A percentile compares a stretch with the other conserved stretches of the same genome.
These are phyloP conservation scores for Homalodisca vitripennis DNA, from an alignment of 1,140 invertebrate species.

Conservation along the genomic window DNA sequence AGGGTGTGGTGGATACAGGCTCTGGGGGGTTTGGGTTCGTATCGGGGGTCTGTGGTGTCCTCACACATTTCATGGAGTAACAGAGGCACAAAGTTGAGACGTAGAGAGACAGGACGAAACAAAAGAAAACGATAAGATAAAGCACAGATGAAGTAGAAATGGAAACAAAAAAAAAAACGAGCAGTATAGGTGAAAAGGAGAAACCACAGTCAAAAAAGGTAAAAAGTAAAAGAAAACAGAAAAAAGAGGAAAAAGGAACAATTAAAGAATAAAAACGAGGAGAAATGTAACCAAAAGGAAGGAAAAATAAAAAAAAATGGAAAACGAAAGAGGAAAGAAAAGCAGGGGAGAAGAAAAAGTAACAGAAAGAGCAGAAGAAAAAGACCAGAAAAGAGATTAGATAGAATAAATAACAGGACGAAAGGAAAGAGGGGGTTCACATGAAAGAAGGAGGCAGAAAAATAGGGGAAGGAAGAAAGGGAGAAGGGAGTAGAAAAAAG, in stretches of 20 bases:
- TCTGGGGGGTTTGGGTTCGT: too few relatives aligned
- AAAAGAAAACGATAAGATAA: too few relatives aligned
- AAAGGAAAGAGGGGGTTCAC: neutral
- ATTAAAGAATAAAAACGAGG: neutral
- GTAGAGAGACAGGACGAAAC: too few relatives aligned
- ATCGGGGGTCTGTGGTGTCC: too few relatives aligned
- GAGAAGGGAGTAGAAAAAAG: neutral
- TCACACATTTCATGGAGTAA: too few relatives aligned
- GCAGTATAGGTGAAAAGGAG: neutral
- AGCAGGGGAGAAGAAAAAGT: neutral
- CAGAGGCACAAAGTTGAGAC: too few relatives aligned
- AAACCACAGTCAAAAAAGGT: neutral
- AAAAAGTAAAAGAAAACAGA: neutral
- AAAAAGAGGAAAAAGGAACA: conserved; percentile 5
- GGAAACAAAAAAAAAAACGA: neutral
- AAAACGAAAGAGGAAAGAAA: neutral
- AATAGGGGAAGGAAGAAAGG: neutral
- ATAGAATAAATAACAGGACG: neutral
- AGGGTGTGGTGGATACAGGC: too few relatives aligned
- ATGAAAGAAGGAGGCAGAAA: neutral
- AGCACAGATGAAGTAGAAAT: too few relatives aligned
- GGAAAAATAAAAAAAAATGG: neutral
- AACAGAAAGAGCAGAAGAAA: neutral
- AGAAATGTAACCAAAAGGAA: neutral
- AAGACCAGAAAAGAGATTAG: neutral